Base-by-base conservation (phyloP, 2,113 vertebrate species). In the Ceyx cyanopectus region DNA sequence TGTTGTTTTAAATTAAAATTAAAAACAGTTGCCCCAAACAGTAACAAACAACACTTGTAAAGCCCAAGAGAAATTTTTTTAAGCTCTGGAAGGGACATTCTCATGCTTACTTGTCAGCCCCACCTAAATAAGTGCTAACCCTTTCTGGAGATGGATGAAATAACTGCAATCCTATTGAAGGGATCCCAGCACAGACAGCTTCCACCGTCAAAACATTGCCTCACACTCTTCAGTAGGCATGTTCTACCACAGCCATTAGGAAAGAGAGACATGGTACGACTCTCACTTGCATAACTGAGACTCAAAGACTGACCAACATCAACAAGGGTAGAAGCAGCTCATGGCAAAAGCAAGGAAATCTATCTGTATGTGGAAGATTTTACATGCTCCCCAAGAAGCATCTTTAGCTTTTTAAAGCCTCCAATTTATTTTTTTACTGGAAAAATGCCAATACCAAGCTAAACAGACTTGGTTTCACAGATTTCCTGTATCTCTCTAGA, bases 381-480 rank as follows among this genome's bases (percentile, higher is more conserved):
- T 12, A 46, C n/a, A 78, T 86, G 40, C 43, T 90, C 34, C 12
- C 15, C n/a, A 61, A 32, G 40, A 68, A 85, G 26, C 10, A 56
- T 24, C 14, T 51, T 90, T 90, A 90, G 46, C 37, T 70, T 95
- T 85, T 65, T 53, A 95, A 85, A n/a, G 2, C 1, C 40, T 74
- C 17, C 7, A 27, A 66, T 65, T 82, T 56, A 12, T 46, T 83
- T 69, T 83, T 83, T 69, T 30, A 89, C 56, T 86, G 77, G 91
- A 83, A 95, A 90, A 91, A 89, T 73, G 67, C 62, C 63, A 85
- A 46, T 81, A 75, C 45, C 27, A 74, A 84, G 65, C 61, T 68
- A 93, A 92, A 85, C 62, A 77, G 53, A 50, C 40, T 68, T 81
- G 12, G 14, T 89, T 92, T 78, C 62, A 87, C 53, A 89, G 66